Percentiles rank a stretch among this genome's conserved stretches.
phyloP scores from a whole-genome alignment of 92 coral and sea anemone genomes.

The Zoanthus solanderi region DNA sequence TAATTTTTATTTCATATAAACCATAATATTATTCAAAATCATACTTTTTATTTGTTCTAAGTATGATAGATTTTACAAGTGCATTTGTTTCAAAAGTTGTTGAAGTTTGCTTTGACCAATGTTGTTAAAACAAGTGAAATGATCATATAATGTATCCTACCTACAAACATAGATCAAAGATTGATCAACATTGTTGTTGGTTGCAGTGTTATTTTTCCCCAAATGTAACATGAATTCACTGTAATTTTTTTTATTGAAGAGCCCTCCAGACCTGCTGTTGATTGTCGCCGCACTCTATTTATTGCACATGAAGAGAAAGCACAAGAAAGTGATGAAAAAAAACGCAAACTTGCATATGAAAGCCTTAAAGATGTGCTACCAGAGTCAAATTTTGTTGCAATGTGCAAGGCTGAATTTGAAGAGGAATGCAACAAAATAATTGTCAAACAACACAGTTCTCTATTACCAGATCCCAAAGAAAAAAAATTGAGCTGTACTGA shows the following conservation, averaged over 20 bases:
- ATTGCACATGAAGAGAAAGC: slow-evolving; percentile 48
- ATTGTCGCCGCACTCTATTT: slow-evolving; percentile 47
- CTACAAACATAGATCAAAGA: not conserved
- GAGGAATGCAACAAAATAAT: slow-evolving; percentile 49
- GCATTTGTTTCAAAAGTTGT: not conserved
- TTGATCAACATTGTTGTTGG: not conserved
- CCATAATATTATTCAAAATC: not conserved
- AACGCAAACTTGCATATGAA: slow-evolving; percentile 44
- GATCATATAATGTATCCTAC: slow-evolving; percentile 3
- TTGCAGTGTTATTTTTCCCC: too few species aligned
- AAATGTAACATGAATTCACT: slow-evolving; percentile 10
- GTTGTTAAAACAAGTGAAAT: not conserved
- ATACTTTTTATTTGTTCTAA: not conserved
- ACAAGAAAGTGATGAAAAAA: slow-evolving; percentile 43
- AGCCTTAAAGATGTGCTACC: slow-evolving; percentile 50
- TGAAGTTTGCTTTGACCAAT: slow-evolving; percentile 1
- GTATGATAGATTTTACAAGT: not conserved
- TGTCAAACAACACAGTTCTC: slow-evolving; percentile 45
- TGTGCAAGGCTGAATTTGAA: slow-evolving; percentile 59
- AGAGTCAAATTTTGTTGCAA: slow-evolving; percentile 56
- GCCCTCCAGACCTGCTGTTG: slow-evolving; percentile 39
- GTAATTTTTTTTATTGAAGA: slow-evolving; percentile 40
- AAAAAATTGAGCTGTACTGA: slow-evolving; percentile 57
- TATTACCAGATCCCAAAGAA: slow-evolving; percentile 48
- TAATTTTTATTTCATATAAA: not conserved